Evolutionary conservation across 2,888 invertebrate species (phyloP).

Genomic region (Polyommatus iphigenia): DNA sequence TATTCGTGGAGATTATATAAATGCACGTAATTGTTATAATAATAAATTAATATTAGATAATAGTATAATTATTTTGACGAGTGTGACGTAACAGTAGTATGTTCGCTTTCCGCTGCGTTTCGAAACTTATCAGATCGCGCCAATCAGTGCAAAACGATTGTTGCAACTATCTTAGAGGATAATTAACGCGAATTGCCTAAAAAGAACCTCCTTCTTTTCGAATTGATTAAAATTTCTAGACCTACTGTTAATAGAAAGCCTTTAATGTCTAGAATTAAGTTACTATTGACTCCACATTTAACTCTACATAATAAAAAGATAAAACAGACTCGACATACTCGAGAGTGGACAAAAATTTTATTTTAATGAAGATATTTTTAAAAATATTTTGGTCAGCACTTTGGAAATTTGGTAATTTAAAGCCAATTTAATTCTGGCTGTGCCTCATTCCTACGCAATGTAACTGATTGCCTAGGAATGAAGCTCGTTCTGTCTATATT

Average conservation of each 20-base stretch:
- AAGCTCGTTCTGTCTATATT: neutral
- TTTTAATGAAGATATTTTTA: too few species aligned
- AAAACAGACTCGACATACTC: too few species aligned
- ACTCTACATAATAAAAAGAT: too few species aligned
- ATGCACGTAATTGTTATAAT: constrained; percentile 16
- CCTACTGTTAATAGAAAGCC: neutral
- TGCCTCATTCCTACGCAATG: neutral
- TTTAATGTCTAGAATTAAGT: too few species aligned
- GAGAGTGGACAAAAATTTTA: too few species aligned
- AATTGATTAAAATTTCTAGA: neutral
- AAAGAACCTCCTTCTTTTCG: neutral
- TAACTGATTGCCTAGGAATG: neutral
- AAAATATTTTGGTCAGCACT: too few species aligned
- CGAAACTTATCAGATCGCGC: constrained; percentile 43
- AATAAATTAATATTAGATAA: constrained; percentile 15
- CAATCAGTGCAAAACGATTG: constrained; percentile 36
- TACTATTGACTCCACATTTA: too few species aligned
- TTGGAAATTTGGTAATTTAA: too few species aligned
- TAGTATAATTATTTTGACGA: constrained; percentile 21
- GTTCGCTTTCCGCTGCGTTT: constrained; percentile 38
- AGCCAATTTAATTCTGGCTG: too few species aligned
- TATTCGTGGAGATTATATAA: neutral
- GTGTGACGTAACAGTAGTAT: neutral
- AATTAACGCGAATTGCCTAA: neutral
- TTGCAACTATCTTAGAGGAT: constrained; percentile 9